Evolutionary conservation across 2,113 vertebrate genomes (phyloP), one percentile per base, ranked within the genome.

Genomic region (Chloroceryle aenea): DNA sequence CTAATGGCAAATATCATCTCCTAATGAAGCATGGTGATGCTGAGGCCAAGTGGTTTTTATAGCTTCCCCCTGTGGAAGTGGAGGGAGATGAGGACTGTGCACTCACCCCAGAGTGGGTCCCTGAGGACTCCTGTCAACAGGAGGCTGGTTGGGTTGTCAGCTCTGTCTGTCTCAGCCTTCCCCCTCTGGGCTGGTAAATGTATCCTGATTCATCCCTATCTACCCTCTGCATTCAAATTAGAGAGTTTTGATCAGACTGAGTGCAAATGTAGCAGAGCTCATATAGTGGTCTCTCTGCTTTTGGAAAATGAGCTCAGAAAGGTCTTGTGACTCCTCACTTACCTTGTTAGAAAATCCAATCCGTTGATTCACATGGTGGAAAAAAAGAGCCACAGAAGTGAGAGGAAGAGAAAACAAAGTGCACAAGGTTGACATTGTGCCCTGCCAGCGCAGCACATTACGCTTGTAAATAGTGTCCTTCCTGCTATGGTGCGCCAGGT

Each of bases 371-470:
- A 62, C 23, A 6, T 12, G 34, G 26, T 26, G 71, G 62, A 78
- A 91, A 77, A 80, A 45, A 56, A 61, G 75, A 71, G 36, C 25
- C n/a, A 48, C 50, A 76, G 47, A 68, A 85, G 19, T 10, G 34
- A 71, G 91, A 89, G 67, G 27, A 83, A 69, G 16, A 78, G 40
- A 9, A 87, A 75, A 75, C 15, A 32, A 43, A 36, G 26, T 13
- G 8, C 66, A 68, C 50, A 34, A 62, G 40, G 36, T n/a, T 76
- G 42, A 59, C 36, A 48, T 6, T 0, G 0, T 30, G 27, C 55
- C 34, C 23, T 71, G 59, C 1, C 2, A 84, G 43, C 0, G 0
- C 52, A 47, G 38, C 1, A 4, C 9, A 17, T 29, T 48, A 12
- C 5, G 22, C n/a, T 71, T 0, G 0, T 25, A 43, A 66, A 20